Evolutionary conservation across 1,140 invertebrate species (phyloP), one percentile per base, ranked within the genome.

Genomic region (Proales similis): DNA sequence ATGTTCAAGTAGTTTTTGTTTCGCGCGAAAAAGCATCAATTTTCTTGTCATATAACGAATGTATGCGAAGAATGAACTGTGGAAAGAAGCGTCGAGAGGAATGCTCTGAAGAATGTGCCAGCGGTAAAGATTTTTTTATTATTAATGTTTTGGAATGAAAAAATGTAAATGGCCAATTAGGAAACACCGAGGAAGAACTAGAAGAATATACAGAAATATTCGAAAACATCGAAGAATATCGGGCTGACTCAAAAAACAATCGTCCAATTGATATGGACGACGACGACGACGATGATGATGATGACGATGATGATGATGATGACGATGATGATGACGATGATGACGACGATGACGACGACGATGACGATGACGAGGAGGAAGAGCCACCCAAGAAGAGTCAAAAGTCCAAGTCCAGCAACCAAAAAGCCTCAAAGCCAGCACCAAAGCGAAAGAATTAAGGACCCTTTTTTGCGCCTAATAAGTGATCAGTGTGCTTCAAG

Each of bases 161-260:
- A 46, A 4, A 20, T 46, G 14, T 12, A 26, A 26, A 36, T 27
- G 32, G 6, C 6, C 19, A 3, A 46, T 19, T 0, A 63, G 61
- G 61, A 32, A 63, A 63, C 20, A 63, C 61, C 22, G 61, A 63
- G 29, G 61, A 63, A 48, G 61, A 63, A 33, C 20, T 63, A 9
- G 61, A 63, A 63, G 61, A 63, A 39, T 63, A 63, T 20, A 48
- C 43, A 11, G 61, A 63, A 63, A 63, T 63, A 22, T 48, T 63
- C 22, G 61, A 63, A 39, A 47, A 63, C 30, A 63, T 63, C 43
- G 61, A 63, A 27, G 45, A 63, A 38, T 63, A 63, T 26, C 12
- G 61, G 12, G 32, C 20, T 29, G 45, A 38, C 30, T 29, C 30
- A 12, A 63, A 63, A 48, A 32, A 48, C 20, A 19, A 11, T 14